Evolutionary conservation across 1,140 invertebrate genomes (phyloP).

Genomic region (Hetaerina americana): DNA sequence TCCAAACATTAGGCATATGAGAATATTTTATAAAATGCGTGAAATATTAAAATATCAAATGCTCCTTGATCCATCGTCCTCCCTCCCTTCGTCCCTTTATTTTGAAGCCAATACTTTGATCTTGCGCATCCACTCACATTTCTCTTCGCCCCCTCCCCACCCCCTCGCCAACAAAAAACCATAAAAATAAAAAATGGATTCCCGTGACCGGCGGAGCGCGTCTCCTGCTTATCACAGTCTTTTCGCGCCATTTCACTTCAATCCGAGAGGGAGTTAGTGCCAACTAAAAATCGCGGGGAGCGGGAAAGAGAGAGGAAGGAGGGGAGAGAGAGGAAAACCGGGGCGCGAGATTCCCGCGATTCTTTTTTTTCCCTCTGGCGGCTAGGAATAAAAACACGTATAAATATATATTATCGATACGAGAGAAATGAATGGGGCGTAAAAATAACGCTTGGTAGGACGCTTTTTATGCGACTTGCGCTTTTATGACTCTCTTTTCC

Average conservation of each 20-base stretch:
- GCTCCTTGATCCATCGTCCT: too few relatives aligned
- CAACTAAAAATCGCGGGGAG: too few relatives aligned
- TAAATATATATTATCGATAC: constrained; percentile 1
- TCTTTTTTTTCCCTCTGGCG: background rate
- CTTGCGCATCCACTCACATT: too few relatives aligned
- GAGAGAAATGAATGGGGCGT: background rate
- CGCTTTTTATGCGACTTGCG: background rate
- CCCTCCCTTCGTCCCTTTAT: too few relatives aligned
- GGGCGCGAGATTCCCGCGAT: too few relatives aligned
- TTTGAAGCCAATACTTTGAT: too few relatives aligned
- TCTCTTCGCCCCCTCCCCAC: too few relatives aligned
- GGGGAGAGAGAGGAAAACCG: too few relatives aligned
- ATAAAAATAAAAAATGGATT: background rate
- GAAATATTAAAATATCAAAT: too few relatives aligned
- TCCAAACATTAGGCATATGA: too few relatives aligned
- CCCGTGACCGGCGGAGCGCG: background rate
- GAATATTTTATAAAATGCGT: too few relatives aligned
- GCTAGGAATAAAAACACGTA: background rate
- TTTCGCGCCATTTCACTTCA: background rate
- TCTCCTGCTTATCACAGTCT: background rate
- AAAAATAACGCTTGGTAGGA: background rate
- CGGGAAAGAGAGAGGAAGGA: background rate
- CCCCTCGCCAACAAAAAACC: background rate
- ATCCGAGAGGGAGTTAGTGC: background rate
- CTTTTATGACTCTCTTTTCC: background rate